Conservation (phyloP, 2,113 vertebrate genomes). For the Bos taurus region DNA sequence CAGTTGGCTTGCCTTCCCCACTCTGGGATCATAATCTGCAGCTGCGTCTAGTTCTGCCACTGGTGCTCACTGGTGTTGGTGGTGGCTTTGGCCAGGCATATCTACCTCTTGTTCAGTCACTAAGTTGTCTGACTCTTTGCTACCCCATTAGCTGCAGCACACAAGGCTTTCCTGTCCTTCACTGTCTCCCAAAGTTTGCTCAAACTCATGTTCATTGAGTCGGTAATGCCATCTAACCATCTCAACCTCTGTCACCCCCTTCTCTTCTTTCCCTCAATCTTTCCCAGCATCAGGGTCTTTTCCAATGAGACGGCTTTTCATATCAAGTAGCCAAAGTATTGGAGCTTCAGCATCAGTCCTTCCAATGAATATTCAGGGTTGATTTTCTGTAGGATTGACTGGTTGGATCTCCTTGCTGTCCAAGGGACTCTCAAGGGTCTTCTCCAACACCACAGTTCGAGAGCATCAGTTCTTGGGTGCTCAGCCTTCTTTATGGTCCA, state of each 20-base stretch:
- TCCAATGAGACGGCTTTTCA: background rate
- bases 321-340: background rate
- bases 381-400: background rate
- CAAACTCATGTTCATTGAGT: background rate
- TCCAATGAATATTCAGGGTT: background rate
- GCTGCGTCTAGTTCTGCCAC: fast-evolving
- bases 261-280: background rate
- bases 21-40: background rate
- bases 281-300: background rate
- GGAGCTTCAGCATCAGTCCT: background rate
- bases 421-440: background rate
- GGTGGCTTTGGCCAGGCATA: background rate
- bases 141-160: background rate
- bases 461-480: background rate
- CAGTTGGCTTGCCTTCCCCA: background rate
- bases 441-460: background rate
- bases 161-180: background rate
- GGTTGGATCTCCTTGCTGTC: background rate
- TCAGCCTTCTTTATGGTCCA: background rate
- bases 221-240: background rate
- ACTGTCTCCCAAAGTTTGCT: background rate
- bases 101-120: background rate
- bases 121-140: background rate
- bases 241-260: background rate
- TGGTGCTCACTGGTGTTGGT: background rate